phyloP scores from a whole-genome alignment of 2,888 invertebrate species.

The Cheilosia vulpina region DNA sequence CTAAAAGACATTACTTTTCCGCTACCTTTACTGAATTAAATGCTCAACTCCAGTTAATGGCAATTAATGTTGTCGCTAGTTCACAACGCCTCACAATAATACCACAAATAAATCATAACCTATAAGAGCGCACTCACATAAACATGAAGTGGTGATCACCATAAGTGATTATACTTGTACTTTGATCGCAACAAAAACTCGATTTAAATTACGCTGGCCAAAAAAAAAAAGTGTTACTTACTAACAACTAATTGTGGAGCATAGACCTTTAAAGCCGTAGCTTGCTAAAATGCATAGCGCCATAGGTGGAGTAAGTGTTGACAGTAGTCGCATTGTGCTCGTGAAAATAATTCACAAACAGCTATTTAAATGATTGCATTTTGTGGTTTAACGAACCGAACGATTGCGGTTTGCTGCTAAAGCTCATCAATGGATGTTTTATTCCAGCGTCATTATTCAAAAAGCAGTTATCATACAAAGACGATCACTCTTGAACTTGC shows the following conservation, averaged over 20 bases:
- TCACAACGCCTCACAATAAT: neutral
- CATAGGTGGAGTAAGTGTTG: conserved; percentile 1
- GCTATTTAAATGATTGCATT: conserved; percentile 12
- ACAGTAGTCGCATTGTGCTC: neutral
- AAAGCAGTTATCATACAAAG: conserved; percentile 1
- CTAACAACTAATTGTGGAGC: neutral
- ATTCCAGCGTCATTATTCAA: conserved; percentile 8
- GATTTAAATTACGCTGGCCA: neutral
- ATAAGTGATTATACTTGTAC: neutral
- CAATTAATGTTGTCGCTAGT: neutral
- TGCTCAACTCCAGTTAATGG: no score
- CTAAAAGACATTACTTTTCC: no score
- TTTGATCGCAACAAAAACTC: neutral
- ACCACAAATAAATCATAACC: neutral
- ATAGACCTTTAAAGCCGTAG: conserved; percentile 5
- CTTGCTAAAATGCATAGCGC: neutral
- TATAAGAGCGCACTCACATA: neutral
- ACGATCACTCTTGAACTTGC: neutral
- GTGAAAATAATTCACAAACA: conserved; percentile 16
- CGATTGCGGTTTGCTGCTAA: neutral
- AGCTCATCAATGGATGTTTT: neutral
- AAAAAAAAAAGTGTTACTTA: neutral
- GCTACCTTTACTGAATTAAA: no score
- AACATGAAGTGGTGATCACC: neutral
- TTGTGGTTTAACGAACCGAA: conserved; percentile 23